Percentiles rank a stretch among this genome's conserved stretches.
These are phyloP conservation scores for Takifugu ocellatus DNA, from an alignment of 2,797 vertebrate genomes.

Conservation along the genomic window DNA sequence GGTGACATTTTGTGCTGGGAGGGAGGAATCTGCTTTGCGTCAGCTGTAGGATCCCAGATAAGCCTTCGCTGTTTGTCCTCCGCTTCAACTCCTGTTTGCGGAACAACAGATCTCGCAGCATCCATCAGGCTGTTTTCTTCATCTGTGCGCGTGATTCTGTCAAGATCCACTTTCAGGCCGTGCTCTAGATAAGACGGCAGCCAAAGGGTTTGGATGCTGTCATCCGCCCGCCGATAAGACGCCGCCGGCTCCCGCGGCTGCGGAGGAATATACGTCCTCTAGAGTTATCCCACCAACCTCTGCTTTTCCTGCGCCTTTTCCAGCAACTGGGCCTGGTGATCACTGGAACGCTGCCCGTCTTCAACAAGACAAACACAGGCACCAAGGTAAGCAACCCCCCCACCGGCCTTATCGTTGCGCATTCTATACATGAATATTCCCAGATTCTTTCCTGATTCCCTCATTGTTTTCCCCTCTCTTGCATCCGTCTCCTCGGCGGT, in stretches of 20 bases:
- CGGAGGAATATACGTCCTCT: no score
- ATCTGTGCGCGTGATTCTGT: slow-evolving; percentile 8
- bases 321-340: slow-evolving; percentile 96
- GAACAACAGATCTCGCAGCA: slow-evolving; percentile 6
- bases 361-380: slow-evolving; percentile 84
- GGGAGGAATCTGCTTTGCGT: slow-evolving; percentile 36
- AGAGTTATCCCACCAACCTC: slow-evolving; percentile 21
- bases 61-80: slow-evolving; percentile 22
- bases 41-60: slow-evolving; percentile 21
- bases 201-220: slow-evolving; percentile 42
- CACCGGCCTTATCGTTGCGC: background rate
- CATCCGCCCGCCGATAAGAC: slow-evolving; percentile 45
- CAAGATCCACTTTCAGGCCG: slow-evolving; percentile 19
- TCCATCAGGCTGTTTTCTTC: slow-evolving; percentile 5
- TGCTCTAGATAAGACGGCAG: slow-evolving; percentile 40
- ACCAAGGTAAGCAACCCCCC: slow-evolving; percentile 55
- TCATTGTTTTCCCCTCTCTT: slow-evolving; percentile 2
- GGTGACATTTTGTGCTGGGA: background rate
- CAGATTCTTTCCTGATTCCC: background rate
- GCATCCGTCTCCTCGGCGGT: slow-evolving; percentile 8
- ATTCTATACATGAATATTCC: background rate
- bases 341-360: slow-evolving; percentile 96
- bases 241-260: slow-evolving; percentile 7
- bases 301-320: slow-evolving; percentile 24
- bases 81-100: slow-evolving; percentile 27